Conservation (phyloP, 1,140 invertebrate genomes). For the Octopus sinensis region DNA sequence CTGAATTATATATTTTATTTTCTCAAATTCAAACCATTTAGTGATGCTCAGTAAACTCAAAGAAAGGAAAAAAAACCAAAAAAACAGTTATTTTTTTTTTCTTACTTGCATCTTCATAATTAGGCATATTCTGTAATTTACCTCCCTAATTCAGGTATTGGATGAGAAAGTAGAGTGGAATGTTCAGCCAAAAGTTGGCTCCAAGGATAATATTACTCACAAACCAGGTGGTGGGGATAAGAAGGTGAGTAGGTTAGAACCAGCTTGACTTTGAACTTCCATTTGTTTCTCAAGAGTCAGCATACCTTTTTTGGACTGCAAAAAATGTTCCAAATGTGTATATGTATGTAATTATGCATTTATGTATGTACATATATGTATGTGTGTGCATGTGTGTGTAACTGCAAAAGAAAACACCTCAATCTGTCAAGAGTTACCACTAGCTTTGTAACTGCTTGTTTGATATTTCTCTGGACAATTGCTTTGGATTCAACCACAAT, state of each 20-base stretch:
- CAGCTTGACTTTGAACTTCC: too few relatives aligned
- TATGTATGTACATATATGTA: too few relatives aligned
- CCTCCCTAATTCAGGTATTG: neutral
- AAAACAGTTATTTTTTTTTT: neutral
- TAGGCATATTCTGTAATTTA: neutral
- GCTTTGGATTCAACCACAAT: too few relatives aligned
- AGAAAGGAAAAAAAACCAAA: neutral
- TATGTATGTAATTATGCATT: too few relatives aligned
- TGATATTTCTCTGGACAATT: too few relatives aligned
- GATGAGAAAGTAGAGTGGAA: neutral
- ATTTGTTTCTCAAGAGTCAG: too few relatives aligned
- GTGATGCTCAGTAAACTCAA: neutral
- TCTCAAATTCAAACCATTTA: neutral
- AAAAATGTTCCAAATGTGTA: too few relatives aligned
- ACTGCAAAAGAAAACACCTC: too few relatives aligned
- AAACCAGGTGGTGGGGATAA: conserved; percentile 87
- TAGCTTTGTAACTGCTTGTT: too few relatives aligned
- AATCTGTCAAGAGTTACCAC: too few relatives aligned
- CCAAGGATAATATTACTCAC: conserved; percentile 85
- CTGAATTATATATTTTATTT: neutral
- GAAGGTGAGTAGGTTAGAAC: conserved; percentile 59
- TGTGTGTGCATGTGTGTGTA: too few relatives aligned
- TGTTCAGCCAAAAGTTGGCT: conserved; percentile 63
- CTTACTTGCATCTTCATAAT: neutral
- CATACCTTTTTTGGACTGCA: too few relatives aligned